These are phyloP conservation scores for Zaprionus inermis DNA, from an alignment of 1,140 invertebrate species.

Conservation along the genomic window DNA sequence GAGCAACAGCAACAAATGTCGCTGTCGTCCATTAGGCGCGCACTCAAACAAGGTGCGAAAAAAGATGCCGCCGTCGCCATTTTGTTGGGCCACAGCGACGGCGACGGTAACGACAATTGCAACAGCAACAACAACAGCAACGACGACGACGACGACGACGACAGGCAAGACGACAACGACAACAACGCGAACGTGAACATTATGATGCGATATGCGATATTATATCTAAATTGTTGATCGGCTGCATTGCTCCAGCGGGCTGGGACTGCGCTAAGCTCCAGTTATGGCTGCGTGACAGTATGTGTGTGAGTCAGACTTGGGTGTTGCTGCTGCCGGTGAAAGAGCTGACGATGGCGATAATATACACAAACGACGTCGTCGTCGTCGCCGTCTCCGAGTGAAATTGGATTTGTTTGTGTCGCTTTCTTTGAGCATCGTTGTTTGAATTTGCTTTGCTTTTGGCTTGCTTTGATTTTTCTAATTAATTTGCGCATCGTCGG, in stretches of 20 bases:
- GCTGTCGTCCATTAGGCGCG: conserved; percentile 79
- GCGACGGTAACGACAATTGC: not conserved
- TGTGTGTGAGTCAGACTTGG: conserved; percentile 16
- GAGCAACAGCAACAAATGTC: conserved; percentile 63
- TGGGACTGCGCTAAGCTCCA: conserved; percentile 57
- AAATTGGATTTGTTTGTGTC: conserved; percentile 80
- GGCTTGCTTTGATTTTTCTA: conserved; percentile 51
- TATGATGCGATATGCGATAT: conserved; percentile 83
- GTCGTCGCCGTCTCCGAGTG: conserved; percentile 33
- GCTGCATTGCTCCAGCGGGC: conserved; percentile 58
- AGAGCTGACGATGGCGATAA: conserved; percentile 69
- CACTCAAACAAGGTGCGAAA: conserved; percentile 82
- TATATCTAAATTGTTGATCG: conserved; percentile 83
- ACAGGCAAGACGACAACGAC: conserved; percentile 1
- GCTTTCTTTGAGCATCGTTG: conserved; percentile 66
- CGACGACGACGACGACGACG: conserved; percentile 3
- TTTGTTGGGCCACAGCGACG: conserved; percentile 35
- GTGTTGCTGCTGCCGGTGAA: conserved; percentile 65
- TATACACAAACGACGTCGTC: conserved; percentile 60
- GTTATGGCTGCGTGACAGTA: conserved; percentile 59
- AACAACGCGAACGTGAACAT: conserved; percentile 58
- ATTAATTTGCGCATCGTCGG: conserved; percentile 80
- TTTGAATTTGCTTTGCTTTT: conserved; percentile 5
- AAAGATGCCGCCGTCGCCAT: conserved; percentile 75
- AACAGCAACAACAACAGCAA: conserved; percentile 28